phyloP scores from a whole-genome alignment of 2,888 invertebrate genomes.

The Lamellibrachia satsuma region DNA sequence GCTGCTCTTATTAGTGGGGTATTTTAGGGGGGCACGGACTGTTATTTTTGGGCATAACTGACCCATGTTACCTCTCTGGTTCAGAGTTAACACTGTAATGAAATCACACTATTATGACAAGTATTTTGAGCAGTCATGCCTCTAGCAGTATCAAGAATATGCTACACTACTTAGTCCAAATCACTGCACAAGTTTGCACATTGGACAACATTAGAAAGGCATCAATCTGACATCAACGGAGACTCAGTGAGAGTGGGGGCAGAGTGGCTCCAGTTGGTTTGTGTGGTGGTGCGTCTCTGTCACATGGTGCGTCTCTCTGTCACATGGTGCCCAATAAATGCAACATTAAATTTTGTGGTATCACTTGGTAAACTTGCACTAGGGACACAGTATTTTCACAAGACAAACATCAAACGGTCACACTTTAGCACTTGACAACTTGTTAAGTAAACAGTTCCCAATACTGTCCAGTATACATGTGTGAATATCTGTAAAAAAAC shows the following conservation, averaged over 20 bases:
- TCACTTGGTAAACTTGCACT: not conserved
- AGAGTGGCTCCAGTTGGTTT: not conserved
- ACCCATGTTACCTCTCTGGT: not conserved
- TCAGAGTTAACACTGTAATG: not conserved
- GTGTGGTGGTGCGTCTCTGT: not conserved
- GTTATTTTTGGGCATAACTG: not conserved
- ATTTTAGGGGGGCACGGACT: not conserved
- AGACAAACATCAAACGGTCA: not conserved
- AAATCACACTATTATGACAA: too few species aligned
- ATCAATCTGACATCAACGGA: too few species aligned
- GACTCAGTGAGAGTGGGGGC: not conserved
- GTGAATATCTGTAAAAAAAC: too few species aligned
- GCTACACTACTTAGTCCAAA: not conserved
- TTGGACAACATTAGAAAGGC: not conserved
- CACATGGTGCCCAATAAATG: not conserved
- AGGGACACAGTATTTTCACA: not conserved
- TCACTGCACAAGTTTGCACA: not conserved
- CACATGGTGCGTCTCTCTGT: not conserved
- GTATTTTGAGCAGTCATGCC: not conserved
- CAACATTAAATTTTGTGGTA: not conserved
- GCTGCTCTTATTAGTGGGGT: not conserved
- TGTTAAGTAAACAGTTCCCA: not conserved
- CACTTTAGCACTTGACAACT: not conserved
- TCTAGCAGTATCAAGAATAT: not conserved
- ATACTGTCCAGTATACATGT: not conserved